Evolutionary conservation across 2,888 invertebrate genomes (phyloP).

Genomic region (Miltochrista miniata): DNA sequence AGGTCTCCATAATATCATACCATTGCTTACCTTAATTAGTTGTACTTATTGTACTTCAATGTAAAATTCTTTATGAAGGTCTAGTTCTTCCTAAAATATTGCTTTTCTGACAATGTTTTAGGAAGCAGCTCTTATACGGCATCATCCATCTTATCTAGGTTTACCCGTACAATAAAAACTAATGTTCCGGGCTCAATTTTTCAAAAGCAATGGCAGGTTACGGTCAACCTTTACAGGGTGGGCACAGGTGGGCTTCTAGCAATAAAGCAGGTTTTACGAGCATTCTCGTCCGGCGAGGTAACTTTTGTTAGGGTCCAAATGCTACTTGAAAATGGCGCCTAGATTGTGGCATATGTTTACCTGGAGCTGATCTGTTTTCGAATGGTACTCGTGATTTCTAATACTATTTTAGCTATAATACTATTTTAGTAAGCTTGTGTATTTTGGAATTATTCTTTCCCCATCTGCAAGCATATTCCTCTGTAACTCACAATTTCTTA

Average conservation of each 20-base stretch:
- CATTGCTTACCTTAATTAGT: too few relatives aligned
- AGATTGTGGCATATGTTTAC: constrained; percentile 10
- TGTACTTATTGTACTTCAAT: too few relatives aligned
- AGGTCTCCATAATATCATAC: too few relatives aligned
- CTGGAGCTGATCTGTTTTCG: background rate
- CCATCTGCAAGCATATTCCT: too few relatives aligned
- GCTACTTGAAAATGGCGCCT: constrained; percentile 19
- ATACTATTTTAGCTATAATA: too few relatives aligned
- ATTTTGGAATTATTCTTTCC: too few relatives aligned
- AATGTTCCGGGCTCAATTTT: constrained; percentile 29
- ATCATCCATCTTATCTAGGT: constrained; percentile 23
- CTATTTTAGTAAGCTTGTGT: too few relatives aligned
- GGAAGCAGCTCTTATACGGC: constrained; percentile 19
- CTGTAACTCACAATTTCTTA: too few relatives aligned
- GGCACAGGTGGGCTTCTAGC: constrained; percentile 32
- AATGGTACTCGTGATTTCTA: too few relatives aligned
- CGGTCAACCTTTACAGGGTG: constrained; percentile 14
- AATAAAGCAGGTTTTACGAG: constrained; percentile 37
- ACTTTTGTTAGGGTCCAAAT: constrained; percentile 20
- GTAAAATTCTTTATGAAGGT: too few relatives aligned
- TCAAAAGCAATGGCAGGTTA: constrained; percentile 24
- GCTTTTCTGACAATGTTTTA: background rate
- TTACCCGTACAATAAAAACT: constrained; percentile 34
- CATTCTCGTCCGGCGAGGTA: constrained; percentile 20
- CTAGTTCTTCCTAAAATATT: too few relatives aligned